phyloP scores from a whole-genome alignment of 2,888 invertebrate genomes.

The Embidobia sp. region DNA sequence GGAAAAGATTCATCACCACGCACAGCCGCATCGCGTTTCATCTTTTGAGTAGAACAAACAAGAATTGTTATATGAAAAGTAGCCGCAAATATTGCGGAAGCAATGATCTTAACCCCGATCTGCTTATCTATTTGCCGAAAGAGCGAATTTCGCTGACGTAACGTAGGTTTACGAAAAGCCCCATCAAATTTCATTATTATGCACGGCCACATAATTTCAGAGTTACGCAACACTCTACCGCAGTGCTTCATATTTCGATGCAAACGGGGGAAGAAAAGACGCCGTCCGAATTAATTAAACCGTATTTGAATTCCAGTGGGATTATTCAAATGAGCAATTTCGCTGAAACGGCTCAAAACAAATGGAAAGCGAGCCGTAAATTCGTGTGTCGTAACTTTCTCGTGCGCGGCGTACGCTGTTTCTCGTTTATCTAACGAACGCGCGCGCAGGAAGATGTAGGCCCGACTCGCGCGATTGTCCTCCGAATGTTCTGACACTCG shows the following conservation, averaged over 20 bases:
- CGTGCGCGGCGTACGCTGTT: slow-evolving; percentile 24
- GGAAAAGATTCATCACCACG: too few species aligned
- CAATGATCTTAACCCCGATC: background rate
- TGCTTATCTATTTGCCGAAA: slow-evolving; percentile 3
- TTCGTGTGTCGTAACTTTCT: slow-evolving; percentile 51
- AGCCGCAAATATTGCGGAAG: slow-evolving; percentile 20
- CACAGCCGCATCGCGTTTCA: background rate
- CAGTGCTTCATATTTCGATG: slow-evolving; percentile 8
- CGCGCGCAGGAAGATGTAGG: slow-evolving; percentile 29
- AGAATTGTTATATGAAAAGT: too few species aligned
- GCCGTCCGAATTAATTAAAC: slow-evolving; percentile 42
- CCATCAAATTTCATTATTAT: slow-evolving; percentile 23
- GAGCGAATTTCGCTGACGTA: slow-evolving; percentile 4
- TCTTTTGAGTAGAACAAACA: too few species aligned
- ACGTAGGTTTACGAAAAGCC: slow-evolving; percentile 20
- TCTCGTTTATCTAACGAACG: slow-evolving; percentile 52
- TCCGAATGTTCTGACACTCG: slow-evolving; percentile 35
- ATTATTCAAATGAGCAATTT: slow-evolving; percentile 49
- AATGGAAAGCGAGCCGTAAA: slow-evolving; percentile 51
- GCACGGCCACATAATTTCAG: slow-evolving; percentile 1
- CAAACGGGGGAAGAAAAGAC: background rate
- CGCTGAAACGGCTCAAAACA: slow-evolving; percentile 13
- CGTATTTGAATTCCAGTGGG: slow-evolving; percentile 21
- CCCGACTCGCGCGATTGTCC: slow-evolving; percentile 30
- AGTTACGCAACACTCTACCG: slow-evolving; percentile 20